Conservation (phyloP, 2,113 vertebrate species). For the Gracilinanus agilis region DNA sequence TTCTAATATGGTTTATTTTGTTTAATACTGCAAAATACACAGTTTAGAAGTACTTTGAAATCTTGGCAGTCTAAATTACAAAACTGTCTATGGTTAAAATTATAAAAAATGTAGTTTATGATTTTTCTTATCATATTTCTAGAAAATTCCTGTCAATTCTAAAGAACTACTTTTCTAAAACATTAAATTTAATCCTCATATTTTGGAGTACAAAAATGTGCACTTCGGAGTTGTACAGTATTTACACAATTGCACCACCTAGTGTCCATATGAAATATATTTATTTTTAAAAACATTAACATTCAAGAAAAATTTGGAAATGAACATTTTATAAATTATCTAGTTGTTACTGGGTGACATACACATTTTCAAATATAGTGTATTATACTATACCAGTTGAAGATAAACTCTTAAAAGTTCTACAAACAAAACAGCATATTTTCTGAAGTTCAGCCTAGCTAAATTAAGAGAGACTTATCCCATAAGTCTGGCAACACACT, state of each 20-base stretch:
- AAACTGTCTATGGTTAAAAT: constrained; percentile 42
- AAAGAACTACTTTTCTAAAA: constrained; percentile 48
- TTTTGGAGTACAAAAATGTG: constrained; percentile 29
- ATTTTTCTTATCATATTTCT: constrained; percentile 37
- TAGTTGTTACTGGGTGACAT: not conserved
- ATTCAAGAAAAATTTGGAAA: not conserved
- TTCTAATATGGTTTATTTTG: constrained; percentile 6
- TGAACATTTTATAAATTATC: not conserved
- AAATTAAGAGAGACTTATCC: not conserved
- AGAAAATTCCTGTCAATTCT: constrained; percentile 55
- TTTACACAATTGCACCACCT: constrained; percentile 88
- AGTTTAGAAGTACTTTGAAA: constrained; percentile 34
- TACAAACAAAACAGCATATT: not conserved
- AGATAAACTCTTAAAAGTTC: not conserved
- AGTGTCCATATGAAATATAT: constrained; percentile 65
- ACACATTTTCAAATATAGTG: not conserved
- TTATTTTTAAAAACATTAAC: not conserved
- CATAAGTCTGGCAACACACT: not conserved
- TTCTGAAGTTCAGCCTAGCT: not conserved
- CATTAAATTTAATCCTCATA: constrained; percentile 55
- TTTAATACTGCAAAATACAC: constrained; percentile 51
- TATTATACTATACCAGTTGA: not conserved
- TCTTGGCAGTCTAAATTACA: constrained; percentile 31
- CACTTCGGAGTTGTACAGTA: constrained; percentile 49
- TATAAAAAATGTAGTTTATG: constrained; percentile 30